Evolutionary conservation across 2,888 invertebrate species (phyloP).

Genomic region (Pyrgus malvae): DNA sequence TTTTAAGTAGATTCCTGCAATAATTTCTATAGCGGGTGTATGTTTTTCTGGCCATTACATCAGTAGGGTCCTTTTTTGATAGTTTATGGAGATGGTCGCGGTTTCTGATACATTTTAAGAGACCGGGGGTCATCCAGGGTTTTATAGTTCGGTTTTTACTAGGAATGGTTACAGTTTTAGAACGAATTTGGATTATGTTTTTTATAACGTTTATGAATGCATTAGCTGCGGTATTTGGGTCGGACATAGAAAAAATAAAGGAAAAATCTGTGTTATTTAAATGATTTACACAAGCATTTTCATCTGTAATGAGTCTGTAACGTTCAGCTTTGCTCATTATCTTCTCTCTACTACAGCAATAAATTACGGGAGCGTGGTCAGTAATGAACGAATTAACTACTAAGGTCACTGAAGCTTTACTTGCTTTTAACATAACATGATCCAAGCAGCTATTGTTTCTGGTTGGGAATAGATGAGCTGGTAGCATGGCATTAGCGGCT

Average conservation of each 20-base stretch:
- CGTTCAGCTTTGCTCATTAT: not conserved
- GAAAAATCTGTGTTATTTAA: not conserved
- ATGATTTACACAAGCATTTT: not conserved
- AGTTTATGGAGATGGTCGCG: slow-evolving; percentile 14
- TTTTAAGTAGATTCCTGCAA: slow-evolving; percentile 24
- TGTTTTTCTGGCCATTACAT: not conserved
- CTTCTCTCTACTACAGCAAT: no score
- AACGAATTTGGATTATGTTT: not conserved
- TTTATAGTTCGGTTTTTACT: slow-evolving; percentile 23
- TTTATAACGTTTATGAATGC: slow-evolving; percentile 1
- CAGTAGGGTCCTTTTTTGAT: slow-evolving; percentile 7
- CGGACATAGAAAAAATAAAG: not conserved
- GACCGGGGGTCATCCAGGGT: slow-evolving; percentile 27
- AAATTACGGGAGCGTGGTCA: slow-evolving; percentile 2
- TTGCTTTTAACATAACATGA: slow-evolving; percentile 11
- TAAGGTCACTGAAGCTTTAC: slow-evolving; percentile 4
- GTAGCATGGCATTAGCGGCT: slow-evolving; percentile 6
- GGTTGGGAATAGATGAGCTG: slow-evolving; percentile 10
- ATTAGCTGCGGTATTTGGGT: not conserved
- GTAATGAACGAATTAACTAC: slow-evolving; percentile 11
- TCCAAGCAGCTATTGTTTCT: slow-evolving; percentile 9
- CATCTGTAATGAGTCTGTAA: slow-evolving; percentile 3
- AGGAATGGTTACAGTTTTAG: not conserved
- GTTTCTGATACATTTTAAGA: slow-evolving; percentile 5
- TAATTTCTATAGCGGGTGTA: slow-evolving; percentile 15